These are phyloP conservation scores for Nymphalis polychloros DNA, from an alignment of 2,888 invertebrate species.

Conservation along the genomic window DNA sequence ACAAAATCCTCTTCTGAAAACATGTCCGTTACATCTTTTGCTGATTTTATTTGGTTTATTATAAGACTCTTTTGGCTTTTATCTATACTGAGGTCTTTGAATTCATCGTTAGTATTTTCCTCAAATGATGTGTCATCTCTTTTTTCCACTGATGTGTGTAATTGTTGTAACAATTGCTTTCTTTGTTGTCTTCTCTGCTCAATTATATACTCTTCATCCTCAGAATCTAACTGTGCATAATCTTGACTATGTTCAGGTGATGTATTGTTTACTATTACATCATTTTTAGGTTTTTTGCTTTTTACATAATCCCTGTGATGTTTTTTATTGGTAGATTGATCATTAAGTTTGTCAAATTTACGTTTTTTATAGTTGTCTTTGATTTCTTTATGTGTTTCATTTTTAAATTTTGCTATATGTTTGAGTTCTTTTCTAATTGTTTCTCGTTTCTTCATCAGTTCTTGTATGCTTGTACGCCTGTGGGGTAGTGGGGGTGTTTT, in stretches of 20 bases:
- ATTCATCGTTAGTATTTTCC: conserved; percentile 33
- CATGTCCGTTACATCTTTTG: conserved; percentile 88
- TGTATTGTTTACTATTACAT: conserved; percentile 39
- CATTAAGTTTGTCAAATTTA: conserved; percentile 43
- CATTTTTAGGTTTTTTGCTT: conserved; percentile 32
- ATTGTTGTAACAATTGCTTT: conserved; percentile 88
- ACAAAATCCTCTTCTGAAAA: conserved; percentile 95
- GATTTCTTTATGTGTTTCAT: conserved; percentile 40
- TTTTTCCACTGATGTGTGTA: conserved; percentile 38
- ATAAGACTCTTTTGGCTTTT: conserved; percentile 29
- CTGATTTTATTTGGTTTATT: conserved; percentile 55
- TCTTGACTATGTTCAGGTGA: conserved; percentile 82
- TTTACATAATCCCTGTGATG: conserved; percentile 36
- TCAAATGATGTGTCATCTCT: conserved; percentile 31
- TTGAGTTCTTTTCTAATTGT: conserved; percentile 62
- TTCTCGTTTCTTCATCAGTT: conserved; percentile 64
- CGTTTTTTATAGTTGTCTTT: conserved; percentile 39
- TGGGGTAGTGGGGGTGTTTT: conserved; percentile 69
- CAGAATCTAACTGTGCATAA: conserved; percentile 84
- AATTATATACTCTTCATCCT: conserved; percentile 96
- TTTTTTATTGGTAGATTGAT: conserved; percentile 28
- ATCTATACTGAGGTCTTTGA: conserved; percentile 43
- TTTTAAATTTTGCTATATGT: conserved; percentile 52
- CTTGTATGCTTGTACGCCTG: conserved; percentile 58
- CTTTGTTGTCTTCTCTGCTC: conserved; percentile 92